Evolutionary conservation across 2,797 vertebrate genomes (phyloP).

Genomic region (Gadopsis marmoratus): DNA sequence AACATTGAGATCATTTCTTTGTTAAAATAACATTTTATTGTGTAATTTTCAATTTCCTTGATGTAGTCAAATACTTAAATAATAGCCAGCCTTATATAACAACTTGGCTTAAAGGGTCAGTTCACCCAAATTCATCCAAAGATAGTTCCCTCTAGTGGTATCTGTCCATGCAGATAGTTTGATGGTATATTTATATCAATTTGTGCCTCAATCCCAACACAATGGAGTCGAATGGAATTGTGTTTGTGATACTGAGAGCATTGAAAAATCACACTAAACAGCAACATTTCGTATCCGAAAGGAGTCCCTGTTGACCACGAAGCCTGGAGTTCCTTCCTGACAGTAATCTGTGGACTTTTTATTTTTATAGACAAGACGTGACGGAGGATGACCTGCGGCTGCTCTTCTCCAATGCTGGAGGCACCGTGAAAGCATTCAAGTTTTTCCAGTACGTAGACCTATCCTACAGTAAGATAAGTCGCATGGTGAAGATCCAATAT

Average conservation of each 20-base stretch:
- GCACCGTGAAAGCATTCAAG: slow-evolving; percentile 97
- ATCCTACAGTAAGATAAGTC: neutral
- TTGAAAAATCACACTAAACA: neutral
- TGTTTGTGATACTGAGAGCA: too few species aligned
- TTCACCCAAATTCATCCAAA: too few species aligned
- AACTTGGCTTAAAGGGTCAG: too few species aligned
- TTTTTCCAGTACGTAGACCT: slow-evolving; percentile 94
- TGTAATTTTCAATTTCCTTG: too few species aligned
- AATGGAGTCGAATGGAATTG: too few species aligned
- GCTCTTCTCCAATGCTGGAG: slow-evolving; percentile 95
- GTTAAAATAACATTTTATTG: too few species aligned
- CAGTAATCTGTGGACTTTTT: slow-evolving; percentile 24
- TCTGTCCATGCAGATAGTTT: neutral
- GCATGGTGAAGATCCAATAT: neutral
- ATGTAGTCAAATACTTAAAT: too few species aligned
- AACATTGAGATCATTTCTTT: too few species aligned
- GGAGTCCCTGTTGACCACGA: neutral
- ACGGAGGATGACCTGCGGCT: slow-evolving; percentile 94
- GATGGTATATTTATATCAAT: neutral
- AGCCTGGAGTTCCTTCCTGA: neutral
- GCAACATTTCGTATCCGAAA: neutral
- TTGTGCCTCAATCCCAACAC: too few species aligned
- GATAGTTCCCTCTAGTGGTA: too few species aligned
- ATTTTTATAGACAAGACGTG: slow-evolving; percentile 89
- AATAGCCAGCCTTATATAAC: too few species aligned